phyloP scores from a whole-genome alignment of 35 echinoderm and acorn worm genomes.

The Hemicentrotus pulcherrimus region DNA sequence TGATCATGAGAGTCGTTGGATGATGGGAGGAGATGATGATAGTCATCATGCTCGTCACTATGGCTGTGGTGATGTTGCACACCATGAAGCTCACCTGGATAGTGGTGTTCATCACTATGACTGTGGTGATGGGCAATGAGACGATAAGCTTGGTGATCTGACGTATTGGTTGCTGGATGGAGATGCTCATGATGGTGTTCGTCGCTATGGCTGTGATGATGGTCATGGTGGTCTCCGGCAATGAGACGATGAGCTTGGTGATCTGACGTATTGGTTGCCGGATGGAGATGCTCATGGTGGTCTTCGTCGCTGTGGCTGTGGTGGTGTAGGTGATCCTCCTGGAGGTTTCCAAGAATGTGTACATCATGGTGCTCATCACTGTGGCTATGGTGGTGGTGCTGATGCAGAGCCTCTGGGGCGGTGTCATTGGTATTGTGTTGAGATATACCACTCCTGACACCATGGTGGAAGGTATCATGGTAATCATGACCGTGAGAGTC shows the following conservation, averaged over 20 bases:
- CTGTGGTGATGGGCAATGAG: neutral
- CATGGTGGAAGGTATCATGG: neutral
- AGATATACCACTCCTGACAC: neutral
- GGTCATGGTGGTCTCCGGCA: neutral
- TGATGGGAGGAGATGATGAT: neutral
- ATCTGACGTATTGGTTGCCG: neutral
- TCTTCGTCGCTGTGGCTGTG: constrained; percentile 32
- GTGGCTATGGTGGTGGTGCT: constrained; percentile 24
- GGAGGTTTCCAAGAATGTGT: neutral
- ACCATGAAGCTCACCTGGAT: neutral
- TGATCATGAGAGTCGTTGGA: neutral
- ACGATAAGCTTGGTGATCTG: neutral
- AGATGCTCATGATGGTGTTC: neutral
- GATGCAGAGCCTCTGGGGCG: neutral
- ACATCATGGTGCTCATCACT: constrained; percentile 45
- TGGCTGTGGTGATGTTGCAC: neutral
- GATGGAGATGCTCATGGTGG: neutral
- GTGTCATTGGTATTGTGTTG: neutral
- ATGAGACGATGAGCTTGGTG: neutral
- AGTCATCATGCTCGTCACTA: neutral
- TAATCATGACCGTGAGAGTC: constrained; percentile 17
- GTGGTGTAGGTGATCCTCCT: neutral
- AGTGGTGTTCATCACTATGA: neutral
- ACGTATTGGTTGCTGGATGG: neutral
- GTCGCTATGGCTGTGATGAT: neutral